Base-by-base conservation (phyloP, 2,888 invertebrate species). In the Ditula angustiorana region DNA sequence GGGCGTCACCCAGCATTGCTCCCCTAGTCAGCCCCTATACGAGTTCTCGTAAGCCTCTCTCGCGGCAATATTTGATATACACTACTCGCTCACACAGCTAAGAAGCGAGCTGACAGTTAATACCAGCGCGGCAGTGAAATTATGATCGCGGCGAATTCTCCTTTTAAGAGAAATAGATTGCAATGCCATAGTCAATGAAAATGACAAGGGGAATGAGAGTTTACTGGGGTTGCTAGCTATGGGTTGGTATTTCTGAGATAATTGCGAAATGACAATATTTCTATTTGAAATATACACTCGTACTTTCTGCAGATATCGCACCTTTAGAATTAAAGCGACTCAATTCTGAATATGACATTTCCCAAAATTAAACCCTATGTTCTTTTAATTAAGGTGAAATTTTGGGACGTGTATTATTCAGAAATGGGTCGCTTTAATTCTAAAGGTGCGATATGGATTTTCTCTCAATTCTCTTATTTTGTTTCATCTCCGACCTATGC, bases 1-100 rank as follows among this genome's bases (percentile, higher is more conserved):
- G 84, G 88, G 87, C 88, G 87, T 86, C 79, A 77, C 82, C 82
- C 71, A 65, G 68, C 74, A 71, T 72, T 26, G 57, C 50, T 35
- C 30, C 74, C 75, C 74, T 75, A 69, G 78, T 69, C 71, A 76
- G 78, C 78, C 76, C 68, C 71, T 63, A 62, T 53, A 49, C 63
- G 50, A 57, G 30, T 24, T 24, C 23, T 21, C 33, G 44, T 35
- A 44, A 50, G 44, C 30, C 24, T 44, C 24, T 57, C 50, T 16
- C 57, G 44, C 41, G 41, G 44, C 19, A 50, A 58, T 5, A 26
- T 26, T 30, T 21, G 33, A 37, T 50, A 46, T 52, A 46, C 53
- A 58, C 30, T 41, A 21, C 44, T 57, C 11, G 33, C 13, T 63
- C 23, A n/a, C 23, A n/a, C 49, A 41, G 41, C 19, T 30, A 30